These are phyloP conservation scores for Drosophila kepulauana DNA, from an alignment of 1,140 invertebrate genomes.

Conservation along the genomic window DNA sequence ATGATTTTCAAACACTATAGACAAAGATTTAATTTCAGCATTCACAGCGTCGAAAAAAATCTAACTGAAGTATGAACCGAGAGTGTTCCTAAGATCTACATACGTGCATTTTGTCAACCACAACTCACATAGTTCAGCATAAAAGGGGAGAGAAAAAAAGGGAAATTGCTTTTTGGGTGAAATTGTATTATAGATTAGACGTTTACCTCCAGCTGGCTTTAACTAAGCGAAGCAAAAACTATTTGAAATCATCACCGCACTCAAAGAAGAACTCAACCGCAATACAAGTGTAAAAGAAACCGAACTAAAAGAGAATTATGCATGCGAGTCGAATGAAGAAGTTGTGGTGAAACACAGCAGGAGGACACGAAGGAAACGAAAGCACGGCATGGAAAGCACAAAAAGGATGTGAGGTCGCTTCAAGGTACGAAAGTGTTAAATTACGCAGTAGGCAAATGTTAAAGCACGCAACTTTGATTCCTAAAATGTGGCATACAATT, in stretches of 20 bases:
- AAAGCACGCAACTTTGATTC: too few relatives aligned
- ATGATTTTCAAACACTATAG: neutral
- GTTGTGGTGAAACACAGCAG: neutral
- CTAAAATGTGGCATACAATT: too few relatives aligned
- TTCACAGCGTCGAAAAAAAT: neutral
- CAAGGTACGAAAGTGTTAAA: neutral
- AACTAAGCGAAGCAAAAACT: constrained; percentile 9
- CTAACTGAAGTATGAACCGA: too few relatives aligned
- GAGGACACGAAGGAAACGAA: neutral
- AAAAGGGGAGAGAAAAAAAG: neutral
- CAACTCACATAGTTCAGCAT: neutral
- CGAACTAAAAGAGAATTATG: constrained; percentile 2
- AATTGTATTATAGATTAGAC: constrained; percentile 11
- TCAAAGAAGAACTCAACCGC: neutral
- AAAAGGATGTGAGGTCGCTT: neutral
- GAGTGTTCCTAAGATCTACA: neutral
- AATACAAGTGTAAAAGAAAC: neutral
- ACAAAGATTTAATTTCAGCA: neutral
- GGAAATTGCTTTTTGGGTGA: constrained; percentile 2
- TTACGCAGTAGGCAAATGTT: too few relatives aligned
- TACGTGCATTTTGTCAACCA: constrained; percentile 6
- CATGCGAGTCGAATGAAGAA: neutral
- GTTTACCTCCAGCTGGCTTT: constrained; percentile 13
- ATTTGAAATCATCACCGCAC: constrained; percentile 4
- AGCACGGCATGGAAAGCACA: neutral